These are phyloP conservation scores for Nephila pilipes DNA, from an alignment of 1,140 invertebrate genomes.

Conservation along the genomic window DNA sequence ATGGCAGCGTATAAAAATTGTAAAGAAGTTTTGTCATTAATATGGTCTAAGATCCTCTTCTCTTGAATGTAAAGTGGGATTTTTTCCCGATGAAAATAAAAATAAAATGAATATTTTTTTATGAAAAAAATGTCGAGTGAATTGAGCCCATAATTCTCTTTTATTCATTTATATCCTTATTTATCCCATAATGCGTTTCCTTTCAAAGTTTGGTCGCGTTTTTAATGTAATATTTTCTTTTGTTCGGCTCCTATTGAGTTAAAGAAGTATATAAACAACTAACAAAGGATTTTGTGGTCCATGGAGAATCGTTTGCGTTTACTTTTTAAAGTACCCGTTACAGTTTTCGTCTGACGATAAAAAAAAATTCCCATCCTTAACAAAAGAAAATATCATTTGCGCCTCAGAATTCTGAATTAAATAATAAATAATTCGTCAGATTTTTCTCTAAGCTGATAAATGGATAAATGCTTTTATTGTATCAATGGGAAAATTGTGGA, in stretches of 20 bases:
- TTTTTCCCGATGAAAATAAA: not conserved
- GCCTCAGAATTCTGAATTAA: constrained; percentile 20
- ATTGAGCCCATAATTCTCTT: constrained; percentile 48
- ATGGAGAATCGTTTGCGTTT: constrained; percentile 52
- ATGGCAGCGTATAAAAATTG: constrained; percentile 4
- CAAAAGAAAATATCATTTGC: not conserved
- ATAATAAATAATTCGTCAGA: constrained; percentile 20
- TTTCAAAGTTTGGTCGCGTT: constrained; percentile 68
- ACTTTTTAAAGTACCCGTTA: constrained; percentile 59
- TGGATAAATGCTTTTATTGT: constrained; percentile 32
- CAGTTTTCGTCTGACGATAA: constrained; percentile 44
- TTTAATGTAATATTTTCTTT: constrained; percentile 56
- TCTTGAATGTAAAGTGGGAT: constrained; percentile 11
- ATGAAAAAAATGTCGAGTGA: not conserved
- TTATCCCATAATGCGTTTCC: constrained; percentile 58
- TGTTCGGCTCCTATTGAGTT: constrained; percentile 44
- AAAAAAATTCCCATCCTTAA: not conserved
- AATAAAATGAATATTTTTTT: not conserved
- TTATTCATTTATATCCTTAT: constrained; percentile 32
- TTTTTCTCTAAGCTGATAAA: constrained; percentile 34
- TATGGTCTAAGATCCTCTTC: constrained; percentile 37
- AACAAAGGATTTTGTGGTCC: constrained; percentile 37
- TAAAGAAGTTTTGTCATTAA: constrained; percentile 68
- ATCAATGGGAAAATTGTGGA: constrained; percentile 15
- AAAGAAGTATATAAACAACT: constrained; percentile 65